Evolutionary conservation across 2,797 vertebrate genomes (phyloP).

Genomic region (Pelodytes ibericus): DNA sequence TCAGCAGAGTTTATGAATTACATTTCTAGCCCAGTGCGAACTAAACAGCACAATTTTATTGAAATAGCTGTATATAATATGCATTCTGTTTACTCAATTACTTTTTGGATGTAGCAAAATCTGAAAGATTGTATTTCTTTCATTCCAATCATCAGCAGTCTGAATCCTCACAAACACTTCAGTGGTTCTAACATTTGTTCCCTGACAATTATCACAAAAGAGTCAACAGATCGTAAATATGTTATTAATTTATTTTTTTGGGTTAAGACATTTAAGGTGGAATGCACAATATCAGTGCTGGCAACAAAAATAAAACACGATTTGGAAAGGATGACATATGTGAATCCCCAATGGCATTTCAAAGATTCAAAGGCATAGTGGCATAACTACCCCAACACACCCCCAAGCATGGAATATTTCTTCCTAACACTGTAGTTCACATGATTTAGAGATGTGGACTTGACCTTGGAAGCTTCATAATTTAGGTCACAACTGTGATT

Average conservation of each 20-base stretch:
- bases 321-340: too few species aligned
- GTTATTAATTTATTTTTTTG: neutral
- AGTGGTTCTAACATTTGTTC: neutral
- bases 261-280: neutral
- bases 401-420: too few species aligned
- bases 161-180: neutral
- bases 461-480: too few species aligned
- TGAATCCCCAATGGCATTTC: neutral
- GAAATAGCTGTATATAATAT: neutral
- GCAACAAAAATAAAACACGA: neutral
- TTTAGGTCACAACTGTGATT: too few species aligned
- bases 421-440: too few species aligned
- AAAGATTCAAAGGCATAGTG: too few species aligned
- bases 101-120: neutral
- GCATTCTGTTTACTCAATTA: slow-evolving; percentile 1
- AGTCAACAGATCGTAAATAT: neutral
- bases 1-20: neutral
- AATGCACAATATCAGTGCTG: neutral
- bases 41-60: neutral
- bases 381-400: too few species aligned
- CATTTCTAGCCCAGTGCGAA: neutral
- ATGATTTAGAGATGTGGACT: too few species aligned
- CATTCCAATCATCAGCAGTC: neutral
- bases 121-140: neutral
- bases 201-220: neutral